Percentiles rank a stretch among this genome's conserved stretches.
Evolutionary conservation across 2,888 invertebrate genomes (phyloP).

Genomic region (Seira musarum): DNA sequence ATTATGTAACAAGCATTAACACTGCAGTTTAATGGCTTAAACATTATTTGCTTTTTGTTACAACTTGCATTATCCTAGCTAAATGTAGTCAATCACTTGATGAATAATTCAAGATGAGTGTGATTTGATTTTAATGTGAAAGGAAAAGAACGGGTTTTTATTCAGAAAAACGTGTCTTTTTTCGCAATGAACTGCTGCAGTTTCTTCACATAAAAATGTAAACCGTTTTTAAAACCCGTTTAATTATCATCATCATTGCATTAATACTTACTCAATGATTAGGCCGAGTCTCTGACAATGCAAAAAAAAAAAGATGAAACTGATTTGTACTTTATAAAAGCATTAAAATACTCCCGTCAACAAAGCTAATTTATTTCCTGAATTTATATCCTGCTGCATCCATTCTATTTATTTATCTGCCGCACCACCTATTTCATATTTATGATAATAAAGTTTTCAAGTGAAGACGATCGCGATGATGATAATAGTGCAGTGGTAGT

Average conservation of each 20-base stretch:
- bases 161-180: constrained; percentile 10
- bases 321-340: constrained; percentile 43
- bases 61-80: no score
- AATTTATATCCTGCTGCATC: constrained; percentile 22
- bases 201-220: neutral
- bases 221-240: no score
- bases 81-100: constrained; percentile 30
- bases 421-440: neutral
- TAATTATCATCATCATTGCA: no score
- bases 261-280: no score
- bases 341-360: constrained; percentile 47
- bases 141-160: constrained; percentile 40
- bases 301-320: constrained; percentile 39
- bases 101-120: constrained; percentile 49
- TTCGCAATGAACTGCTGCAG: neutral
- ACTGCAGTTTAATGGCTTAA: no score
- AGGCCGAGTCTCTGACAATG: no score
- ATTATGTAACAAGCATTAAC: no score
- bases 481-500: neutral
- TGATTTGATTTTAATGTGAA: constrained; percentile 43
- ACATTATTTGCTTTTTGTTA: no score
- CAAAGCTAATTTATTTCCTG: constrained; percentile 57
- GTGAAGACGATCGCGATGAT: no score
- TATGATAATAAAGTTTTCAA: neutral
- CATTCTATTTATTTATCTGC: constrained; percentile 14